Conservation (phyloP, 2,113 vertebrate species). For the Dinomys branickii region DNA sequence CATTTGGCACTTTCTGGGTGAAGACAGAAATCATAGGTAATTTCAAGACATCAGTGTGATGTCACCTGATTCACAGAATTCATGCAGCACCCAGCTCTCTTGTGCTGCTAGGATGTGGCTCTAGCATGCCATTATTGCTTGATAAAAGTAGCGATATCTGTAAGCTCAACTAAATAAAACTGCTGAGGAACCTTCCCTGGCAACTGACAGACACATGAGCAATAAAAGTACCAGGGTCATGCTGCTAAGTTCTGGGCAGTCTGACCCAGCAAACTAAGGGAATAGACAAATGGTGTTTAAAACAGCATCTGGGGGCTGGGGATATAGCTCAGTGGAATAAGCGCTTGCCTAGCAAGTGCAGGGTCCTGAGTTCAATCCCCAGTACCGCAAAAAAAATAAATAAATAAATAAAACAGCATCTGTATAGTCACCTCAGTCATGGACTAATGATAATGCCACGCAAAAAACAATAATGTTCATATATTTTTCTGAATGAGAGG, state of each 20-base stretch:
- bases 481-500: background rate
- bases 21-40: background rate
- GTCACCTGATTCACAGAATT: background rate
- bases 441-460: background rate
- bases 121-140: background rate
- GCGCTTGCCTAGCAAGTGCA: too few relatives aligned
- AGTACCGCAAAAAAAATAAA: too few relatives aligned
- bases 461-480: background rate
- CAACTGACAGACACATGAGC: background rate
- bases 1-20: background rate
- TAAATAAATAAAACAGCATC: background rate
- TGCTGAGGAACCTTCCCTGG: background rate
- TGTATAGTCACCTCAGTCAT: background rate
- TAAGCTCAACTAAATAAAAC: background rate
- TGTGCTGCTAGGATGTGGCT: background rate
- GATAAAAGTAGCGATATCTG: background rate
- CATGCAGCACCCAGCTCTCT: background rate
- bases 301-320: too few relatives aligned
- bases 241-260: background rate
- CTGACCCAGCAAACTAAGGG: background rate
- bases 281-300: background rate
- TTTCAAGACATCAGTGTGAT: background rate
- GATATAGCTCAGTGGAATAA: too few relatives aligned
- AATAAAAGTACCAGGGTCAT: background rate
- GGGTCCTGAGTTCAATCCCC: too few relatives aligned